A percentile compares a stretch with the other conserved stretches of the same genome.
phyloP scores from a whole-genome alignment of 2,113 vertebrate genomes.

The Chaetodon auriga region DNA sequence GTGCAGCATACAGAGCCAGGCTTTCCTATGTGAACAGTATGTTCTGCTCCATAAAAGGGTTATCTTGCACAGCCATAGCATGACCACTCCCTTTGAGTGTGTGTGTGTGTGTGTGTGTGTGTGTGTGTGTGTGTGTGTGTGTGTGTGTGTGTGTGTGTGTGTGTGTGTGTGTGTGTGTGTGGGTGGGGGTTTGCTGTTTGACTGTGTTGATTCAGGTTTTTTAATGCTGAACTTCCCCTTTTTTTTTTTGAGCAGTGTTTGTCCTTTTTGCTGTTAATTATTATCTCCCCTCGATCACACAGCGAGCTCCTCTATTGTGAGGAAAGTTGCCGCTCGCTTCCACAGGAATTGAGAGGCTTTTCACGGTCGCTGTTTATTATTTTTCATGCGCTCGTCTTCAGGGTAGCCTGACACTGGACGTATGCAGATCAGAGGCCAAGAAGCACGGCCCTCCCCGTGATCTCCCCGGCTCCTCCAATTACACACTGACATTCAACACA shows the following conservation, averaged over 20 bases:
- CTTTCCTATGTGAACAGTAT: constrained; percentile 27
- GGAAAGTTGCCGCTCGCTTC: background rate
- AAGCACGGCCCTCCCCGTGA: constrained; percentile 32
- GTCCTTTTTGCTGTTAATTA: constrained; percentile 2
- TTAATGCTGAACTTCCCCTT: constrained; percentile 24
- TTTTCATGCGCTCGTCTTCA: background rate
- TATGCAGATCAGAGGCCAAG: constrained; percentile 37
- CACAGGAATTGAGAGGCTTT: background rate
- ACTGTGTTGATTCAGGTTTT: constrained; percentile 28
- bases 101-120: no score
- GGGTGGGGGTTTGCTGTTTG: constrained; percentile 7
- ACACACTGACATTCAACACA: constrained; percentile 65
- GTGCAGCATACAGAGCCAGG: background rate
- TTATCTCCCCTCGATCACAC: background rate
- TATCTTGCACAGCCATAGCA: constrained; percentile 54
- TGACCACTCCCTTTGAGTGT: constrained; percentile 47
- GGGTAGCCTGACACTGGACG: constrained; percentile 42
- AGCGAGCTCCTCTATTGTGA: background rate
- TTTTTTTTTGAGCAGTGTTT: background rate
- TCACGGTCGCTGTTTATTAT: background rate
- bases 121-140: no score
- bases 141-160: no score
- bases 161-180: no score
- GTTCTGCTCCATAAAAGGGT: constrained; percentile 49
- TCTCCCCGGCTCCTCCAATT: constrained; percentile 55